Evolutionary conservation across 2,888 invertebrate genomes (phyloP), one percentile per base, ranked within the genome.

Genomic region (Diachrysia chrysitis): DNA sequence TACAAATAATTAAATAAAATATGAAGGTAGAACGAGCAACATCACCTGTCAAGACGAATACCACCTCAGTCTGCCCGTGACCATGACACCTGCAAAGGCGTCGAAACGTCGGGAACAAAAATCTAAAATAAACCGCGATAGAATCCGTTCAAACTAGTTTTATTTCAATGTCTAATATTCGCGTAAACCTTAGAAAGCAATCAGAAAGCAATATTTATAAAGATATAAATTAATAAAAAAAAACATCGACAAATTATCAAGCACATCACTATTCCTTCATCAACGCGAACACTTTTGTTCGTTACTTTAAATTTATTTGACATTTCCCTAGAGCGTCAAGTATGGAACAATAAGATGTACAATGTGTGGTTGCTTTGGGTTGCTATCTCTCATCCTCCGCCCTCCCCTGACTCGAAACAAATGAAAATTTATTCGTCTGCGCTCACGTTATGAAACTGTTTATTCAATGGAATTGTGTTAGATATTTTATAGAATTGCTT

Each of bases 251-350:
- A 42, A 5, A n/a, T 0, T 6, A 32, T 14, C 3, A 16, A 4
- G 42, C 42, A 48, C 65, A 56, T 61, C 63, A 35, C 59, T 78
- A 73, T 37, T n/a, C n/a, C 25, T 21, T 5, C 16, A 17, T 0
- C 32, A 23, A 2, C 9, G n/a, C 63, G 42, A 58, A 53, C 59
- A 77, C 56, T 66, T 68, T 53, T 68, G 71, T 55, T 66, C 58
- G 48, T 35, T 60, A 51, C 73, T 68, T 68, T 63, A 68, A 72
- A 76, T 63, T 67, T 76, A 66, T 66, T 73, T 63, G 54, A 63
- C 56, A 74, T 71, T 78, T 78, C 79, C 71, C 71, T 23, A 9
- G 53, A 62, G 71, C 56, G 14, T 54, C 48, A 12, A 35, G 10
- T 35, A 46, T 23, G 66, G 64, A 60, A 78, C 66, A 67, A 65